Base-by-base conservation (phyloP, 1,140 invertebrate species). In the Trichoplusia ni region DNA sequence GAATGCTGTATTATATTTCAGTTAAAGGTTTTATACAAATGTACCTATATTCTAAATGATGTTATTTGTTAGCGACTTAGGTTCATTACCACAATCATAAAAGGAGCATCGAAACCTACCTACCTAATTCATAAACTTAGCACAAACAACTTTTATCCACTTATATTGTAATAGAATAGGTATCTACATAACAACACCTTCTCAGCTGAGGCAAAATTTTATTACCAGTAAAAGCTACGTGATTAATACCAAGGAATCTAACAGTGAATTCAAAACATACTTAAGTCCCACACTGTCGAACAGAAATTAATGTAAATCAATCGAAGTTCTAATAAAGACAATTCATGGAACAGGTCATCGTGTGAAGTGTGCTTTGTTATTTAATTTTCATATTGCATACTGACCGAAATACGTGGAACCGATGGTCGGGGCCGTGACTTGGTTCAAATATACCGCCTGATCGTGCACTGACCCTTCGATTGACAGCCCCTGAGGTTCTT, bases 341-440 rank as follows among this genome's bases (percentile, higher is more conserved):
- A 37, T 81, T 82, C 80, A 75, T 64, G 64, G 80, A 80, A 81
- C 54, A 33, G 21, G 37, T 35, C 59, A 11, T 60, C 68, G 77
- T 77, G 74, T 75, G 73, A 82, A 85, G 72, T 77, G 71, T 64
- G 35, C 53, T 21, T 51, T 46, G 54, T 59, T 75, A 67, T 74
- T 77, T 71, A 78, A 81, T 77, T 71, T 77, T 81, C 73, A 78
- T 80, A 83, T 79, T 79, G 74, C 70, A 81, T 83, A 88, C 84
- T 89, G 75, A 87, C 84, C 84, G 79, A 75, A 75, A 84, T 85
- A 89, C 82, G 81, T 74, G 75, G 82, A 86, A 82, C 78, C 72
- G 72, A 79, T 73, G 51, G 76, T 51, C 4, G 74, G 46, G 31
- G 56, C 71, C 79, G 84, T 84, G 79, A 86, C 79, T 79, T 85